These are phyloP conservation scores for Anaspis maculata DNA, from an alignment of 2,888 invertebrate genomes.

Conservation along the genomic window DNA sequence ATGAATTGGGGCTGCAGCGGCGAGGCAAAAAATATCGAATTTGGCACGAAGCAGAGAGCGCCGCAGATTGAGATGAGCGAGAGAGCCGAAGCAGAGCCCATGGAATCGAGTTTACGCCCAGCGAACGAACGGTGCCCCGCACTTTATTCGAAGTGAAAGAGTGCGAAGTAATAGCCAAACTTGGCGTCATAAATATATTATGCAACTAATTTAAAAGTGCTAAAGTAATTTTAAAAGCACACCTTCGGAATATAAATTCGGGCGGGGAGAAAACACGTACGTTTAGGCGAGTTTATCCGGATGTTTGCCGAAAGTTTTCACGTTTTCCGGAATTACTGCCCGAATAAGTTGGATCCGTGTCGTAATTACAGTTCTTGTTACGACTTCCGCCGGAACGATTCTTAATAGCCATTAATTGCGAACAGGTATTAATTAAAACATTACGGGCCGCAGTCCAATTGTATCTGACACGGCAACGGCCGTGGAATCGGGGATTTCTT, in stretches of 20 bases:
- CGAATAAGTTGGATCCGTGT: constrained; percentile 33
- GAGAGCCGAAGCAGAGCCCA: too few relatives aligned
- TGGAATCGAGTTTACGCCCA: too few relatives aligned
- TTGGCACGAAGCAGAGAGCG: too few relatives aligned
- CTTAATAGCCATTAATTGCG: constrained; percentile 34
- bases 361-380: constrained; percentile 35
- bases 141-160: too few relatives aligned
- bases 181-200: constrained; percentile 30
- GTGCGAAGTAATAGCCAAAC: too few relatives aligned
- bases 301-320: constrained; percentile 35
- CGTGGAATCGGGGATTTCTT: too few relatives aligned
- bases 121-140: too few relatives aligned
- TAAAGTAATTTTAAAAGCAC: constrained; percentile 35
- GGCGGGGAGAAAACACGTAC: constrained; percentile 30
- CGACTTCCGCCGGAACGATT: constrained; percentile 28
- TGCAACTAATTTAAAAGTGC: constrained; percentile 34
- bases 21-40: too few relatives aligned
- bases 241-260: constrained; percentile 32
- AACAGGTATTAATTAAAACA: constrained; percentile 12
- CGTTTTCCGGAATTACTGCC: constrained; percentile 34
- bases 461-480: background rate
- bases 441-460: background rate
- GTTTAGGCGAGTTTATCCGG: constrained; percentile 31
- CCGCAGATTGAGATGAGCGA: too few relatives aligned
- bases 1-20: too few relatives aligned